Evolutionary conservation across 1,140 invertebrate species (phyloP).

Genomic region (Euura saliciscinereae): DNA sequence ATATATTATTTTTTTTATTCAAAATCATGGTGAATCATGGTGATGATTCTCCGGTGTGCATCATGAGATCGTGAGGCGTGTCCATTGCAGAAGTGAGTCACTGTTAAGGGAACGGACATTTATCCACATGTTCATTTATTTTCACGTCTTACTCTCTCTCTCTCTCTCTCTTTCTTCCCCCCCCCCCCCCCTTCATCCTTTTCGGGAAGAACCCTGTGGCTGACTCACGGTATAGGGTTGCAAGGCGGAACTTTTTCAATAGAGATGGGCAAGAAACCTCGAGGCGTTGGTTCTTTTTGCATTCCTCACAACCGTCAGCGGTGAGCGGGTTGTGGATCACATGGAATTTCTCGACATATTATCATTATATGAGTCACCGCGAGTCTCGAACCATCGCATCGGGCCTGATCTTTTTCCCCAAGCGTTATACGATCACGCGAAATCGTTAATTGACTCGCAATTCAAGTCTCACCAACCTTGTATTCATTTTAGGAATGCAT

Average conservation of each 20-base stretch:
- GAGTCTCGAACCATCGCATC: neutral
- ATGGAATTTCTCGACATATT: neutral
- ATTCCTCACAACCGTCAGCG: neutral
- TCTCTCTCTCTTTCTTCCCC: conserved; percentile 5
- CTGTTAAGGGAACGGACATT: neutral
- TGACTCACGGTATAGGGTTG: neutral
- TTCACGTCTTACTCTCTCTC: conserved; percentile 8
- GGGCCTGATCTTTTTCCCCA: neutral
- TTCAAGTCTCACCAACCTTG: too few relatives aligned
- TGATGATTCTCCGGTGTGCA: too few relatives aligned
- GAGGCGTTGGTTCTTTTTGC: neutral
- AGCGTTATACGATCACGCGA: neutral
- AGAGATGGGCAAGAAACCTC: neutral
- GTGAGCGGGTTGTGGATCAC: neutral
- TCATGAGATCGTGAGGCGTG: too few relatives aligned
- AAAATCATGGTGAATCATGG: too few relatives aligned
- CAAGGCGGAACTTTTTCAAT: neutral
- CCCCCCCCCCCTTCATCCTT: neutral
- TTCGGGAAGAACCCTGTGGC: neutral
- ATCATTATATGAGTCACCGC: neutral
- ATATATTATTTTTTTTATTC: too few relatives aligned
- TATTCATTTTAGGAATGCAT: too few relatives aligned
- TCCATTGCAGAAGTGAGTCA: too few relatives aligned
- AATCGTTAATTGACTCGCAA: neutral
- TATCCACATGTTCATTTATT: conserved; percentile 9